Evolutionary conservation across 2,888 invertebrate genomes (phyloP), one percentile per base, ranked within the genome.

Genomic region (Disparrhopalites patrizii): DNA sequence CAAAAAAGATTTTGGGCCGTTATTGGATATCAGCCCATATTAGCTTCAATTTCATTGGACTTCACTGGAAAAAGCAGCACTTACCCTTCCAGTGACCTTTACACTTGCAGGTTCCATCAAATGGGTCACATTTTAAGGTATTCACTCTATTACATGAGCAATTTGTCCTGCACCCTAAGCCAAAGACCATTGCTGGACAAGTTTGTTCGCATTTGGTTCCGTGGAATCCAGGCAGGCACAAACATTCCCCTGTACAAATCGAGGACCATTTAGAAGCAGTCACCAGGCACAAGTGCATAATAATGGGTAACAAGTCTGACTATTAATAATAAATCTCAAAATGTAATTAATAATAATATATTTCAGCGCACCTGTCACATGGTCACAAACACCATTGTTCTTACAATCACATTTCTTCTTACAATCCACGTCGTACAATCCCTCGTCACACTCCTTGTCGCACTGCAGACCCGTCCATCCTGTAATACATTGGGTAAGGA

Each of bases 81-180:
- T 77, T 82, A 91, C 92, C 92, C 86, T 86, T 84, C 88, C 89
- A 92, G 67, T 85, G 85, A 66, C 84, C 82, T 77, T 88, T 87
- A 81, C 93, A 94, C 72, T 84, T 81, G 79, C 97, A 98, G 75
- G 84, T 84, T 3, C 98, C 98, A 66, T 89, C 90, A 66, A 86
- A 83, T 73, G 90, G 85, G 80, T 95, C 87, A 78, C 96, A 96
- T 70, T 86, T 86, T 66, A 83, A 79, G 57, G 87, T 86, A 79
- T 89, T 87, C 33, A 84, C 84, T 18, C 85, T 81, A 72, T 85
- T 81, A 78, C 94, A 94, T 73, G 87, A 84, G 80, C 94, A 94
- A 71, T 81, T 79, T 77, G 88, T 85, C 36, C 82, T 81, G 78
- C 97, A 97, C 73, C 84, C 85, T 67, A 86, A 84, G 0, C 97